phyloP scores from a whole-genome alignment of 1,140 invertebrate species.

The Batillaria attramentaria region DNA sequence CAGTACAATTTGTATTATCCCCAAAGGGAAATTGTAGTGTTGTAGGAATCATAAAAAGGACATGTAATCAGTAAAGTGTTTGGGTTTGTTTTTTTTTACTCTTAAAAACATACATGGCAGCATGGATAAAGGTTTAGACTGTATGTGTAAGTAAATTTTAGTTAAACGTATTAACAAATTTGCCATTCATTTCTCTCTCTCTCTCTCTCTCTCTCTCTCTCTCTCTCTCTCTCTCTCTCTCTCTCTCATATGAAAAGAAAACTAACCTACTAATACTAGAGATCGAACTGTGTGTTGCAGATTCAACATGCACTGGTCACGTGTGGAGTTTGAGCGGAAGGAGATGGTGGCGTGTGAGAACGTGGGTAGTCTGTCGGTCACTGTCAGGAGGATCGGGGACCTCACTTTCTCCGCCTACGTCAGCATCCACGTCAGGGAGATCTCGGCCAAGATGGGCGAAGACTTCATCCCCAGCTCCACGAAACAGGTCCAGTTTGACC shows the following conservation, averaged over 20 bases:
- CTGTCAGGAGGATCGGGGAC: conserved; percentile 57
- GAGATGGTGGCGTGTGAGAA: conserved; percentile 68
- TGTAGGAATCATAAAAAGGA: no score
- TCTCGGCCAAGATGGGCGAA: conserved; percentile 61
- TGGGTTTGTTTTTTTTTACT: no score
- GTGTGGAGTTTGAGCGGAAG: conserved; percentile 57
- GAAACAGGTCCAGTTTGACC: conserved; percentile 66
- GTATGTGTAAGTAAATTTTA: no score
- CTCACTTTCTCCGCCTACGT: conserved; percentile 59
- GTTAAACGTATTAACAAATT: no score
- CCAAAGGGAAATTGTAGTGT: no score
- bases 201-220: not conserved
- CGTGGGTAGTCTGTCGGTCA: conserved; percentile 61
- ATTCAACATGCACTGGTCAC: conserved; percentile 66
- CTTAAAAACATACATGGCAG: no score
- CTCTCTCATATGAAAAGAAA: not conserved
- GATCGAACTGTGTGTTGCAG: conserved; percentile 36
- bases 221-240: conserved; percentile 6
- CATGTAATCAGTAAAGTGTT: no score
- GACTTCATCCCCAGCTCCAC: conserved; percentile 62
- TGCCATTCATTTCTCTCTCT: not conserved
- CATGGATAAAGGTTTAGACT: no score
- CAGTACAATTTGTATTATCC: no score
- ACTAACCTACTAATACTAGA: not conserved
- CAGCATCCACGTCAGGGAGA: conserved; percentile 59